phyloP scores from a whole-genome alignment of 2,888 invertebrate genomes.

The Scelioninae gen. 2 region DNA sequence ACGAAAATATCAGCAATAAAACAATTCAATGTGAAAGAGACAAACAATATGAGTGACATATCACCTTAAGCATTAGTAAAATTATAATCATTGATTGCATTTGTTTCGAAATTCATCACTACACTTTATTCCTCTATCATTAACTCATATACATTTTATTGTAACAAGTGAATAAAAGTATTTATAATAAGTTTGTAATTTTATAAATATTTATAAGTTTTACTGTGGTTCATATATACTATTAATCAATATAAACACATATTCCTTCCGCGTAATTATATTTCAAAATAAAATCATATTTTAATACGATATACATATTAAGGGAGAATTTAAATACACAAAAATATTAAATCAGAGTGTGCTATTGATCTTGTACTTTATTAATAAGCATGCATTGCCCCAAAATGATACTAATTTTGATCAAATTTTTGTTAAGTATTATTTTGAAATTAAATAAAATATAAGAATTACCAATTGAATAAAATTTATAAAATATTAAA shows the following conservation, averaged over 20 bases:
- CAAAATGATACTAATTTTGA: neutral
- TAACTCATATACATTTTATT: too few species aligned
- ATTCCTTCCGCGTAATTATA: neutral
- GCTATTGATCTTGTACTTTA: neutral
- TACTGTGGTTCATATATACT: conserved; percentile 7
- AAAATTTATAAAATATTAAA: neutral
- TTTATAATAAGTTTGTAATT: neutral
- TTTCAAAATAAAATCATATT: neutral
- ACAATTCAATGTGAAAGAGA: too few species aligned
- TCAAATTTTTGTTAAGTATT: too few species aligned
- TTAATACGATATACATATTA: neutral
- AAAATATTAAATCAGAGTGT: conserved; percentile 3
- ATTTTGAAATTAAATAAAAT: neutral
- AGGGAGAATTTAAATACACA: neutral
- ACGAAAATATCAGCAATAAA: too few species aligned
- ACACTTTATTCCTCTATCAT: too few species aligned
- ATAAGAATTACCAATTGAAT: neutral
- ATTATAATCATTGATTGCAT: too few species aligned
- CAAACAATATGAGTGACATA: too few species aligned
- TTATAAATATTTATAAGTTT: too few species aligned
- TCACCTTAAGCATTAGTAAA: too few species aligned
- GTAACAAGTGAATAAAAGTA: neutral
- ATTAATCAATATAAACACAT: neutral
- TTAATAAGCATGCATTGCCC: conserved; percentile 12
- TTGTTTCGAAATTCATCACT: too few species aligned